Base-by-base conservation (phyloP, 2,113 vertebrate genomes). In the Leptobrachium ailaonicum region DNA sequence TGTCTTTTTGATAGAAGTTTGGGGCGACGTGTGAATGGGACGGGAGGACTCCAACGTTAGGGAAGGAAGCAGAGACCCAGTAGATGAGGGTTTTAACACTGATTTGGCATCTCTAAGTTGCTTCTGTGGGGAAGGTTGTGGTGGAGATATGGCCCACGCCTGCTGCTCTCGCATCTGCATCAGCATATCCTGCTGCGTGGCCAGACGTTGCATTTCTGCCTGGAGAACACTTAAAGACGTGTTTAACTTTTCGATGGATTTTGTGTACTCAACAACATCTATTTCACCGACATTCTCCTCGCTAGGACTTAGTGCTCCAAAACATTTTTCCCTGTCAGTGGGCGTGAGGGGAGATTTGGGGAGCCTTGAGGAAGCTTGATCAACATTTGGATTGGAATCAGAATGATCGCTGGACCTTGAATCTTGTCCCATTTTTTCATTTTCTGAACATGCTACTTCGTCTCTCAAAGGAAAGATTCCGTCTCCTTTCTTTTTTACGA, bases 91-190 rank as follows among this genome's bases (percentile, higher is more conserved):
- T 66, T 94, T 90, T 1, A 90, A 84, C 6, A 92, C 58, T 84
- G 90, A 45, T 78, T 92, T 95, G 53, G 95, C 86, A 74, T 94
- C 91, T 44, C 91, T 80, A 7, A 86, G 71, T 76, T 95, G 93
- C 81, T 96, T 96, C 82, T 97, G 96, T n/a, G 96, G 94, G 7
- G 95, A 96, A 53, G 95, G 94, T 41, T 93, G 92, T 6, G 94
- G 88, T 40, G 95, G 92, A 70, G 95, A 93, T 75, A 96, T 94
- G 67, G 96, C 94, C 97, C 97, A 98, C 0, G 96, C 87, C 85
- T 98, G 97, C 32, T 98, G 94, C 84, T 97, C 97, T 70, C 97
- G 91, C 97, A 98, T 98, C 84, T 97, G 95, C 96, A 99, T 97
- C 82, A 99, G 91, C 84, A 97, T 93, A 75, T 98, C 97, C 87